Evolutionary conservation across 2,797 vertebrate genomes (phyloP).

Genomic region (Coendou prehensilis): DNA sequence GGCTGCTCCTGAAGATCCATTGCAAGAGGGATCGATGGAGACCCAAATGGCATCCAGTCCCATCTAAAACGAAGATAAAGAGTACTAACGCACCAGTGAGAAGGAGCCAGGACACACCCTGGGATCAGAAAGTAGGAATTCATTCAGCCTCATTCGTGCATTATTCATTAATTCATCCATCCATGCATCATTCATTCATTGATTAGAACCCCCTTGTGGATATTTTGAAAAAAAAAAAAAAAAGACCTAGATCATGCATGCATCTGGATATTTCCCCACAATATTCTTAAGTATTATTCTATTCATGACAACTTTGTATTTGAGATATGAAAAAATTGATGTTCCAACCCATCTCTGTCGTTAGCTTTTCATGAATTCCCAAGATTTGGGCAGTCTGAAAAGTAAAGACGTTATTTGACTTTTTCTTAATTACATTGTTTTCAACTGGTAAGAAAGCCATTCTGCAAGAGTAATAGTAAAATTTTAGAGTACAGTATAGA

Average conservation of each 20-base stretch:
- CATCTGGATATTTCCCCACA: not conserved
- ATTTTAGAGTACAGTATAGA: not conserved
- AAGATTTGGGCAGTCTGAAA: not conserved
- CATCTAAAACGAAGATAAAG: not conserved
- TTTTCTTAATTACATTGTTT: not conserved
- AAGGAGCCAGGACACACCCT: not conserved
- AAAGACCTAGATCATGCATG: rapidly evolving
- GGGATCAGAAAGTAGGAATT: not conserved
- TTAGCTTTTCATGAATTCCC: not conserved
- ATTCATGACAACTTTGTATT: not conserved
- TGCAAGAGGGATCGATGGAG: too few species aligned
- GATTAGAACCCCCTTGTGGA: not conserved
- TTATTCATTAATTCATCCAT: not conserved
- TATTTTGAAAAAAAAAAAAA: not conserved
- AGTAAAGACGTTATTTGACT: not conserved
- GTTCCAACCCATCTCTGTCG: rapidly evolving
- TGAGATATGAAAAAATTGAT: not conserved
- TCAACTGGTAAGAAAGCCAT: not conserved
- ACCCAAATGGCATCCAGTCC: not conserved
- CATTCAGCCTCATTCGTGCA: not conserved
- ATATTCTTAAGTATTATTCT: not conserved
- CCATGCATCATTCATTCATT: not conserved
- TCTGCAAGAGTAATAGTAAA: not conserved
- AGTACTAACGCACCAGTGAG: too few species aligned
- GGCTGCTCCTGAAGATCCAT: not conserved